Base-by-base conservation (phyloP, 2,113 vertebrate genomes). In the Caranx melampygus region DNA sequence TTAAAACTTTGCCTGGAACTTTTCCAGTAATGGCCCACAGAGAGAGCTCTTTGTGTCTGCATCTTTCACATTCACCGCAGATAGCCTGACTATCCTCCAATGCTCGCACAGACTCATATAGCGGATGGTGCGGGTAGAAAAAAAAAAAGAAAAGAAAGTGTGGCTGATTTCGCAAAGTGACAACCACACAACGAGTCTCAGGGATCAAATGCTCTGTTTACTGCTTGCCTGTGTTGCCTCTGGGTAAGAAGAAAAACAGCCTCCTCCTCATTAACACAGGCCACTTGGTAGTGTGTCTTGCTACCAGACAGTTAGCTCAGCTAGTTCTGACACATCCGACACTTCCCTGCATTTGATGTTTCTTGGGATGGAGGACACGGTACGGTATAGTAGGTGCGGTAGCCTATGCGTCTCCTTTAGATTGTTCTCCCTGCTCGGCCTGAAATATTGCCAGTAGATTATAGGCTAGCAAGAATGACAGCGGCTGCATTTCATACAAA, bases 401-500 rank as follows among this genome's bases (percentile, higher is more conserved):
- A 78, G 83, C 70, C 79, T 45, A 26, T 70, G 87, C 78, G 82
- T 88, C 82, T 69, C 76, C 87, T 89, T 88, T 58, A 70, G 72
- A 88, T 87, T 85, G 85, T 85, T 90, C 74, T 63, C 63, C 60
- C 31, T 52, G 74, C 87, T 85, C 76, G 51, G 79, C 79, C 78
- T 90, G 86, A 92, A 90, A 91, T 90, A 88, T 89, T 90, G 90
- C 90, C 80, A 71, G 85, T 71, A 92, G 93, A 94, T 93, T 92
- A 92, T 85, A 89, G 92, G 83, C 83, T 77, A 74, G 89, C 79
- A 82, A 88, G 86, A 88, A 89, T 93, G 92, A 93, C 90, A 91
- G 91, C 78, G 63, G 87, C 78, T 93, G 90, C 86, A 92, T 94
- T 94, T 94, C 88, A 92, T 92, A 92, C 88, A 92, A 93, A 92